Evolutionary conservation across 2,888 invertebrate genomes (phyloP), one percentile per base, ranked within the genome.

Genomic region (Lissocephala sabroskyi): DNA sequence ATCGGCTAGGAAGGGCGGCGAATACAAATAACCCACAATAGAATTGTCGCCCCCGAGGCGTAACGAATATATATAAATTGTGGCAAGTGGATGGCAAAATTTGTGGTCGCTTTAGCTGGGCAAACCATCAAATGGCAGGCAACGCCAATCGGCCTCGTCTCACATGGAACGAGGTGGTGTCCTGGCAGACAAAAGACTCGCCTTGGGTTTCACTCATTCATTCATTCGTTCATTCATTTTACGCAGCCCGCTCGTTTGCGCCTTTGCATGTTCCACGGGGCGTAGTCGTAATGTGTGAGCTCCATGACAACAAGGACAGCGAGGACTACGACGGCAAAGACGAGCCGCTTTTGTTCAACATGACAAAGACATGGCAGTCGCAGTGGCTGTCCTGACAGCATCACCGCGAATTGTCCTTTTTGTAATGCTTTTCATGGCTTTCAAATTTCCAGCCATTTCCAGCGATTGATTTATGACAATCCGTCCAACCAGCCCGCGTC

Each of bases 321-420:
- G 13, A 7, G 23, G 4, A 23, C 3, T 23, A 7, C 7, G 7
- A 7, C 16, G 14, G 35, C 35, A 45, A 46, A 44, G 50, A 30
- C 32, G 10, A 7, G 37, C 30, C 18, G 30, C 65, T 65, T 73
- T 77, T 73, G 73, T 77, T 65, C 71, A 65, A 67, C 73, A 77
- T 74, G 71, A 74, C 73, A 73, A 77, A 67, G 75, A 77, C 73
- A 73, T 74, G 77, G 65, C 73, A 77, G 71, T 51, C 47, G 28
- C 17, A 39, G 56, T 71, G n/a, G n/a, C n/a, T n/a, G n/a, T n/a
- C n/a, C n/a, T n/a, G n/a, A n/a, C n/a, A n/a, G n/a, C n/a, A n/a
- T n/a, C n/a, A n/a, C n/a, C n/a, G n/a, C n/a, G n/a, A n/a, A n/a
- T n/a, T n/a, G n/a, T n/a, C n/a, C n/a, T n/a, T n/a, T n/a, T 70